Conservation (phyloP, 2,113 vertebrate genomes). For the Struthidea cinerea region DNA sequence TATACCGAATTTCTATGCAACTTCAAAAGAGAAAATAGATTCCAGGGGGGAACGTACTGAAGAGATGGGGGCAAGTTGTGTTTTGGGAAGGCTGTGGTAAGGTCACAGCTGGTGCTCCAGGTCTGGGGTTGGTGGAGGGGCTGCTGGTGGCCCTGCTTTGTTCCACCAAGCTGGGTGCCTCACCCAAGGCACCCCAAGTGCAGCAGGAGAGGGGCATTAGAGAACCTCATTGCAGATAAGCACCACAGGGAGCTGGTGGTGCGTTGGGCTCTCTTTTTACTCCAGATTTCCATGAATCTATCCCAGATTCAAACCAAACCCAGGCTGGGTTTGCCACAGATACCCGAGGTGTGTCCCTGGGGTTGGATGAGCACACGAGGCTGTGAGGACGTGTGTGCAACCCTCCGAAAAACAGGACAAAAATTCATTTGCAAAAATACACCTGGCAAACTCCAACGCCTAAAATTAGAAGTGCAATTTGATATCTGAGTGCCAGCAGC, state of each 20-base stretch:
- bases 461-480: neutral
- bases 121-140: neutral
- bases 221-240: neutral
- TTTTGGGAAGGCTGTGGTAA: neutral
- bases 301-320: neutral
- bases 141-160: neutral
- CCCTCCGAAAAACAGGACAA: neutral
- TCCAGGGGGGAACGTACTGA: neutral
- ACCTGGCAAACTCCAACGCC: neutral
- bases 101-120: neutral
- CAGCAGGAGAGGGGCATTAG: neutral
- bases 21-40: neutral
- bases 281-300: neutral
- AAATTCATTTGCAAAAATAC: neutral
- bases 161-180: neutral
- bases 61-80: neutral
- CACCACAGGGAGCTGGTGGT: neutral
- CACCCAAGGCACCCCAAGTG: neutral
- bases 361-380: neutral
- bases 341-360: rapidly evolving
- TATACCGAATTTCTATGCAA: neutral
- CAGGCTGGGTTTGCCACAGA: neutral
- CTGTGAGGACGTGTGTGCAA: neutral
- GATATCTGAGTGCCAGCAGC: neutral
- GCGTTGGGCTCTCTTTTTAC: neutral